Base-by-base conservation (phyloP, 2,113 vertebrate genomes). In the human region DNA sequence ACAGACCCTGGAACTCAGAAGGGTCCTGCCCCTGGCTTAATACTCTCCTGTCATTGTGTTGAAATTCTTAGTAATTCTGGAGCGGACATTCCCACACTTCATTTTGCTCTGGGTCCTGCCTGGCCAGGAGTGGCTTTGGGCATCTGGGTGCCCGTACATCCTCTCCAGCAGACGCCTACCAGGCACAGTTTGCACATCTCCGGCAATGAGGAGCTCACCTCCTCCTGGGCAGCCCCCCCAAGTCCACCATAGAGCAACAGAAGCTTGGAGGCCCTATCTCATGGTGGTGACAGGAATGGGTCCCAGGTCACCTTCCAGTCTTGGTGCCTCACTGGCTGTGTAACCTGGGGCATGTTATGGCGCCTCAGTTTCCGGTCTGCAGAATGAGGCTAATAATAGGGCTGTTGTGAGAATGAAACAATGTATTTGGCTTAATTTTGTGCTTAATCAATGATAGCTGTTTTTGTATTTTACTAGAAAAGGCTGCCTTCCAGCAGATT, bases 21-120 rank as follows among this genome's bases (percentile, higher is more conserved):
- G 20, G 32, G 16, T 52, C 27, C 6, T 3, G 4, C 0, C 0
- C 72, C n/a, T 3, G 1, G 40, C 61, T 52, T 40, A 35, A 6
- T 0, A 6, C 27, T 66, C 43, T 40, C 30, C 40, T 20, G 2
- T 35, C 27, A 3, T 55, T 12, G 0, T 50, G 80, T 81, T 40
- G 14, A 91, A n/a, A 70, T 75, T 61, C 25, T 70, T 40, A 17
- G 45, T 50, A 16, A 27, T 45, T 43, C 79, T 81, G 17, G 45
- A 91, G 57, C 55, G 73, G 32, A 40, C 3, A 2, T 2, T 2
- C 70, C 22, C 6, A n/a, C 10, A 11, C 66, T 88, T 68, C 35
- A 18, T n/a, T 64, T 81, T 78, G 45, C 40, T 27, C 57, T 9
- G 22, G 40, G 20, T 11, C 48, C 10, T 75, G 32, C 73, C 66